Conservation (phyloP, 2,797 vertebrate genomes). For the Alauda arvensis region DNA sequence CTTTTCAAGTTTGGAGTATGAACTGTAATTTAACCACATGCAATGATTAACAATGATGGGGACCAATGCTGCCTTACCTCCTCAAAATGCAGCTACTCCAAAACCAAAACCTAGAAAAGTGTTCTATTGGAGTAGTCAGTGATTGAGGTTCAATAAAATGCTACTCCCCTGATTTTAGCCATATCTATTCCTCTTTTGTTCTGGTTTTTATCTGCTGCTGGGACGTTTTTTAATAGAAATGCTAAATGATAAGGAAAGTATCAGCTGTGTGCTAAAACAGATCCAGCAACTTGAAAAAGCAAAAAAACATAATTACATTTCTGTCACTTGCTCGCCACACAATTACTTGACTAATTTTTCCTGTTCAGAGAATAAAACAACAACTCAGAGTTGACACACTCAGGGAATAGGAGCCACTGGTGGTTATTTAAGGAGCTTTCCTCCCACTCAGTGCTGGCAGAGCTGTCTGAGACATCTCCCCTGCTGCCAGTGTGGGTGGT, state of each 20-base stretch:
- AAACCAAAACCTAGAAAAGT: not conserved
- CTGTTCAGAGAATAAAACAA: not conserved
- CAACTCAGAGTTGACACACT: not conserved
- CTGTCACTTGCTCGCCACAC: not conserved
- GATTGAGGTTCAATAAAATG: not conserved
- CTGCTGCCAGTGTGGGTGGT: not conserved
- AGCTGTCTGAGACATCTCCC: conserved; percentile 11
- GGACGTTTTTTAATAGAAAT: not conserved
- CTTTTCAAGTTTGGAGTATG: not conserved
- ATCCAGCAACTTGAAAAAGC: not conserved
- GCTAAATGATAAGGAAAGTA: not conserved
- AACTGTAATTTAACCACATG: not conserved
- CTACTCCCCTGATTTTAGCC: not conserved
- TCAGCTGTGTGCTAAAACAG: not conserved
- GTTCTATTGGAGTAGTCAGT: not conserved
- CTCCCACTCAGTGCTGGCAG: conserved; percentile 14
- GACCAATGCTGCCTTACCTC: not conserved
- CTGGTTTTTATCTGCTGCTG: not conserved
- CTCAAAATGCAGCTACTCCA: not conserved
- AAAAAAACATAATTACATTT: not conserved
- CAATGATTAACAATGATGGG: not conserved
- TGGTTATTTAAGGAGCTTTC: conserved; percentile 47
- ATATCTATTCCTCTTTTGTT: not conserved
- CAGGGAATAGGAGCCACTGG: not conserved
- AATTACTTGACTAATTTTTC: not conserved